phyloP scores from a whole-genome alignment of 2,888 invertebrate species.

The Desoria tigrina region DNA sequence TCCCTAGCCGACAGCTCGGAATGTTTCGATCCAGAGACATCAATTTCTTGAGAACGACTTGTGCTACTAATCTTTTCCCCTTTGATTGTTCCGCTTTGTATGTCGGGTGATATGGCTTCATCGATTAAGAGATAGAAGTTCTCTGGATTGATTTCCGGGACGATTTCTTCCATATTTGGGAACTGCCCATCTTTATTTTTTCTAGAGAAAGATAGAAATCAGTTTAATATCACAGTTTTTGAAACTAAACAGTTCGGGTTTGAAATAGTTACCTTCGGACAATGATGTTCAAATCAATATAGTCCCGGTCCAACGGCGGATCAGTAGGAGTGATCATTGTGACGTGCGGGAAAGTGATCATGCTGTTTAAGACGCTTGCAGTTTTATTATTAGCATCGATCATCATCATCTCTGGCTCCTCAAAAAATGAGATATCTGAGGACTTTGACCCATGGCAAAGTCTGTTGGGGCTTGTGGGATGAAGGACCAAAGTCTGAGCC shows the following conservation, averaged over 20 bases:
- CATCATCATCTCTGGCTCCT: no score
- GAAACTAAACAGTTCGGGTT: not conserved
- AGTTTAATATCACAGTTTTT: not conserved
- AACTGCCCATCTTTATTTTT: slow-evolving; percentile 20
- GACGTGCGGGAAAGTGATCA: slow-evolving; percentile 19
- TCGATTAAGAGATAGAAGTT: slow-evolving; percentile 33
- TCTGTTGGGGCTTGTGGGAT: no score
- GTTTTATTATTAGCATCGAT: no score
- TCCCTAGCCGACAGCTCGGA: no score
- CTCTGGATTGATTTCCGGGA: slow-evolving; percentile 16
- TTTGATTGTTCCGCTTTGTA: no score
- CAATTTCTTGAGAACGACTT: no score
- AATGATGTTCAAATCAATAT: slow-evolving; percentile 27
- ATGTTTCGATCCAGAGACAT: no score
- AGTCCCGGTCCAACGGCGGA: slow-evolving; percentile 2
- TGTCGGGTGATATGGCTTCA: slow-evolving; percentile 4
- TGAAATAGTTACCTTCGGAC: slow-evolving; percentile 24
- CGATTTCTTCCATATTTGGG: slow-evolving; percentile 23
- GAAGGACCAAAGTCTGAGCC: not conserved
- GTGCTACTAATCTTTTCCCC: no score
- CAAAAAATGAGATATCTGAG: no score
- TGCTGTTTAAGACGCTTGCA: no score
- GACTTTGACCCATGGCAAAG: no score
- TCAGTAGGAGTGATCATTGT: slow-evolving; percentile 26
- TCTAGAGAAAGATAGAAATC: slow-evolving; percentile 5